Conservation (phyloP, 2,113 vertebrate genomes). For the Amphiprion ocellaris region DNA sequence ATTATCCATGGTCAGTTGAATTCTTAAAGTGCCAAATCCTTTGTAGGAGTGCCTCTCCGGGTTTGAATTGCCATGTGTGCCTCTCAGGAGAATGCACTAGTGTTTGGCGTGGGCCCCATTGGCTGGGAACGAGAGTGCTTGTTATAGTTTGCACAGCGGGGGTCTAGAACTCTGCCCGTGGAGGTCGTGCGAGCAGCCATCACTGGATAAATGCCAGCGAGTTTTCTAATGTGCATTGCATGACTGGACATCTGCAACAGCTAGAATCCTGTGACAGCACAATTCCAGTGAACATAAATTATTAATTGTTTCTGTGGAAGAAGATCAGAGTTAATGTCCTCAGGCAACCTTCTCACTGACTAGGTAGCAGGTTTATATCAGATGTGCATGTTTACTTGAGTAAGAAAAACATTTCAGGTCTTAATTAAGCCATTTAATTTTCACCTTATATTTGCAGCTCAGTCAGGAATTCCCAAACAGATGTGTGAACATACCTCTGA, state of each 20-base stretch:
- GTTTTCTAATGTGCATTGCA: constrained; percentile 37
- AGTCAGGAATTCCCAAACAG: not conserved
- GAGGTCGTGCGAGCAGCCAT: constrained; percentile 38
- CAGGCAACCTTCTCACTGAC: constrained; percentile 14
- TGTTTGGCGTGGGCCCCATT: constrained; percentile 30
- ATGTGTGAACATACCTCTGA: constrained; percentile 6
- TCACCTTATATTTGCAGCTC: constrained; percentile 6
- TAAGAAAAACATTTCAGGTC: not conserved
- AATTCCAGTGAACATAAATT: constrained; percentile 49
- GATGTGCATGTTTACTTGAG: not conserved
- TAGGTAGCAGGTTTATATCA: not conserved
- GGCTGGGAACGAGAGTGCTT: constrained; percentile 60
- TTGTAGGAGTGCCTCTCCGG: constrained; percentile 47
- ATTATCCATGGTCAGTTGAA: constrained; percentile 69
- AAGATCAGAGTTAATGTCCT: constrained; percentile 23
- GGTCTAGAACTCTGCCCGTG: constrained; percentile 44
- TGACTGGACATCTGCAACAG: constrained; percentile 54
- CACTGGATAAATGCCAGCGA: constrained; percentile 43
- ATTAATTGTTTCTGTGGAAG: constrained; percentile 34
- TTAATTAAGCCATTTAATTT: constrained; percentile 1
- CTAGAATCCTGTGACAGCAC: constrained; percentile 39
- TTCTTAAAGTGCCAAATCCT: constrained; percentile 57
- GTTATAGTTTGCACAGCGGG: constrained; percentile 57
- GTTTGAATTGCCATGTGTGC: constrained; percentile 55
- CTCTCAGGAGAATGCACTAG: constrained; percentile 46